phyloP scores from a whole-genome alignment of 1,140 invertebrate species.

The Papilio polyxenes region DNA sequence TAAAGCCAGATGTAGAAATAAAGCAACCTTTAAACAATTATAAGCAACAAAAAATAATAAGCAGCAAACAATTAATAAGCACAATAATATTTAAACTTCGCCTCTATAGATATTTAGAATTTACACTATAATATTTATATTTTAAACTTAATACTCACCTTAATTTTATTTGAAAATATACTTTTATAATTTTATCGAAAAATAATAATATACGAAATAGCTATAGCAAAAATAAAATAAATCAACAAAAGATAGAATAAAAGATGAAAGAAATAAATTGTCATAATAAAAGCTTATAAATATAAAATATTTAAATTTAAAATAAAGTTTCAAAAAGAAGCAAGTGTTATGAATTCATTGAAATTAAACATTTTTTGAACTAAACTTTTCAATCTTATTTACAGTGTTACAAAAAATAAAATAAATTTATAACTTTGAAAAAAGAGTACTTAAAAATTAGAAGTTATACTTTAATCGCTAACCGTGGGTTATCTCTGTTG shows the following conservation, averaged over 20 bases:
- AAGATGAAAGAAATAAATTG: constrained; percentile 47
- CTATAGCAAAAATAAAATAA: constrained; percentile 47
- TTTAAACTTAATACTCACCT: constrained; percentile 60
- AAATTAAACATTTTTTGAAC: neutral
- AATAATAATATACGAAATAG: constrained; percentile 39
- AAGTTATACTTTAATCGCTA: too few relatives aligned
- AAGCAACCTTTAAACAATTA: neutral
- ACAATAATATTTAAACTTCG: constrained; percentile 53
- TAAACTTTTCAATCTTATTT: neutral
- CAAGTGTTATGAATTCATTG: constrained; percentile 4
- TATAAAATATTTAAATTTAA: neutral
- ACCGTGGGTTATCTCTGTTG: too few relatives aligned
- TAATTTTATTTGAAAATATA: constrained; percentile 38
- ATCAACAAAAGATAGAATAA: neutral
- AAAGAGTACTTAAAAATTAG: neutral
- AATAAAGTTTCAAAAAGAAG: neutral
- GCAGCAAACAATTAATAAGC: constrained; percentile 73
- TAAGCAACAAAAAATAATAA: constrained; percentile 55
- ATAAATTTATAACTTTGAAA: too few relatives aligned
- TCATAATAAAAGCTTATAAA: constrained; percentile 43
- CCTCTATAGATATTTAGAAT: constrained; percentile 44
- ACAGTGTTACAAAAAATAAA: neutral
- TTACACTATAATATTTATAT: constrained; percentile 49
- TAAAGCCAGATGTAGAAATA: constrained; percentile 27
- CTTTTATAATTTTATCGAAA: constrained; percentile 20